Evolutionary conservation across 2,797 vertebrate species (phyloP), one percentile per base, ranked within the genome.

Genomic region (Lagodon rhomboides): DNA sequence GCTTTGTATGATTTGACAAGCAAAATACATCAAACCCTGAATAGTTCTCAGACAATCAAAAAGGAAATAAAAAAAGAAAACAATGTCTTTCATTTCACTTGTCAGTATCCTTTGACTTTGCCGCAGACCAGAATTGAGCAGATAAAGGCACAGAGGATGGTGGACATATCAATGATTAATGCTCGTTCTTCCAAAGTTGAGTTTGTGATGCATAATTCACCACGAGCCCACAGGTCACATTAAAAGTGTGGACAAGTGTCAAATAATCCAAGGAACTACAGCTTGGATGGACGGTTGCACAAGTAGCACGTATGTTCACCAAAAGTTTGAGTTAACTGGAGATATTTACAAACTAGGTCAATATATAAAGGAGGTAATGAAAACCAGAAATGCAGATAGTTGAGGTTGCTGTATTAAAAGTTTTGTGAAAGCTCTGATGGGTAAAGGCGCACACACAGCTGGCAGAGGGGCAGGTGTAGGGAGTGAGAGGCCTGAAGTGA

Each of bases 1-100:
- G 85, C 89, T 92, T 93, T 91, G 89, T 93, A 60, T 87, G 80
- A 89, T 91, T 85, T 87, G 87, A 91, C n/a, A 50, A 79, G 79
- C 30, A 78, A 88, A 90, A 77, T n/a, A 46, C 60, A 70, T 72
- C 41, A 60, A 85, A 80, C 63, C 38, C 44, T 65, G 70, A 88
- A 82, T 49, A 77, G 68, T 78, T 74, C 17, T 82, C 67, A 77
- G 72, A 83, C 71, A 64, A 82, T 87, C 62, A 73, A 73, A 74
- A 73, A 74, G 60, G 56, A 23, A 25, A 84, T 72, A 74, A 27
- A 47, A 82, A 74, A 64, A 30, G 60, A 62, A 85, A 83, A 86
- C 87, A 86, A 84, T 81, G 82, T 25, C 81, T 74, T 83, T 91
- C 74, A 75, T 82, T 85, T 87, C 41, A 60, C 74, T 65, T 78